A percentile compares a stretch with the other conserved stretches of the same genome.
phyloP scores from a whole-genome alignment of 2,888 invertebrate species.

The Drosophila ezoana region DNA sequence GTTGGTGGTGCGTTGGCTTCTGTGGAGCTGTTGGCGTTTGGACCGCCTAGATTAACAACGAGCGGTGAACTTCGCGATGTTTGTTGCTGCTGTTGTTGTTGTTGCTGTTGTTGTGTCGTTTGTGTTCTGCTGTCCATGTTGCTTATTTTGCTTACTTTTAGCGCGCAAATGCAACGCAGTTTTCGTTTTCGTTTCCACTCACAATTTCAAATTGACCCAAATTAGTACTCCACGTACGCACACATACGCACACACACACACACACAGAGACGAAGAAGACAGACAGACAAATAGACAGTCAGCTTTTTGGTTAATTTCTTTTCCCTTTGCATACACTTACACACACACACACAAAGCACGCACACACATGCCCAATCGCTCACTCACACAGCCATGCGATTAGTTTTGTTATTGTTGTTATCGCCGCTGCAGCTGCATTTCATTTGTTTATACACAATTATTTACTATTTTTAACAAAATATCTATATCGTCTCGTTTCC shows the following conservation, averaged over 20 bases:
- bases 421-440: conserved; percentile 46
- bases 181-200: conserved; percentile 50
- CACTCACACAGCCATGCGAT: conserved; percentile 34
- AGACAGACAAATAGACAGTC: conserved; percentile 37
- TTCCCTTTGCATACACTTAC: conserved; percentile 34
- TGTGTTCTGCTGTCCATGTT: conserved; percentile 59
- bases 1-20: conserved; percentile 23
- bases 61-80: conserved; percentile 62
- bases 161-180: conserved; percentile 38
- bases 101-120: conserved; percentile 34
- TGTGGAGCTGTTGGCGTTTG: conserved; percentile 56
- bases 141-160: conserved; percentile 8
- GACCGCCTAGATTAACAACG: conserved; percentile 59
- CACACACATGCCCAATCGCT: conserved; percentile 27
- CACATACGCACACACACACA: conserved; percentile 36
- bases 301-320: conserved; percentile 50
- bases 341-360: conserved; percentile 9
- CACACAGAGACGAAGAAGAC: conserved; percentile 23
- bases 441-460: conserved; percentile 38
- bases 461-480: conserved; percentile 35
- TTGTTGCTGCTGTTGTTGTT: conserved; percentile 51
- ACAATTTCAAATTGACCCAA: conserved; percentile 65
- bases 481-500: conserved; percentile 21
- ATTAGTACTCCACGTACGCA: conserved; percentile 63
- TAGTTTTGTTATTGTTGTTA: conserved; percentile 55